Conservation (phyloP, 1,140 invertebrate species). For the Drosophila ohnishii region DNA sequence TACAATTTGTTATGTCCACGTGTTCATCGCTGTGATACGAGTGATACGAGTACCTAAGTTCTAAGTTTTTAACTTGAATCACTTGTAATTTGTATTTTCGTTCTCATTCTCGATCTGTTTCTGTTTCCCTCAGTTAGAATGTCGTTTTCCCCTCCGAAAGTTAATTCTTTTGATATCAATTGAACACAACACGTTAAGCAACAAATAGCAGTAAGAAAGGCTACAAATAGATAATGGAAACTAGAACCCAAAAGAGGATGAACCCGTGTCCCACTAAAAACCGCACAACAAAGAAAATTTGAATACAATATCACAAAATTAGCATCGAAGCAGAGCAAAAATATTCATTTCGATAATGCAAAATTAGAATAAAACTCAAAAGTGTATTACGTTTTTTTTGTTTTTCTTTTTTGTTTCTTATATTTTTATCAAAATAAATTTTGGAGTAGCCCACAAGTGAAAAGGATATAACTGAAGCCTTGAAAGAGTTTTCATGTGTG, state of each 20-base stretch:
- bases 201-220: constrained; percentile 68
- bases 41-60: constrained; percentile 68
- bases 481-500: constrained; percentile 42
- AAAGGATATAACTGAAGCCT: constrained; percentile 56
- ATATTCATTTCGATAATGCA: constrained; percentile 34
- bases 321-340: constrained; percentile 76
- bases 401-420: constrained; percentile 52
- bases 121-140: constrained; percentile 35
- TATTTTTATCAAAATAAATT: constrained; percentile 60
- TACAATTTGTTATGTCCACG: constrained; percentile 73
- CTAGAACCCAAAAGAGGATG: constrained; percentile 18
- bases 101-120: constrained; percentile 45
- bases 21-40: constrained; percentile 56
- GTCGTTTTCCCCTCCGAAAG: constrained; percentile 27
- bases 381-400: constrained; percentile 54
- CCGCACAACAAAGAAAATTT: constrained; percentile 40
- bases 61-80: constrained; percentile 81
- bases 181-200: constrained; percentile 76
- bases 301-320: constrained; percentile 80
- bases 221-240: constrained; percentile 47
- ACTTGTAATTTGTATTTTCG: constrained; percentile 74
- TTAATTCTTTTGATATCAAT: constrained; percentile 68
- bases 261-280: constrained; percentile 23
- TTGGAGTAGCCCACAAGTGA: constrained; percentile 63
- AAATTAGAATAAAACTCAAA: constrained; percentile 76